phyloP scores from a whole-genome alignment of 2,113 vertebrate genomes.

The Heliornis fulica region DNA sequence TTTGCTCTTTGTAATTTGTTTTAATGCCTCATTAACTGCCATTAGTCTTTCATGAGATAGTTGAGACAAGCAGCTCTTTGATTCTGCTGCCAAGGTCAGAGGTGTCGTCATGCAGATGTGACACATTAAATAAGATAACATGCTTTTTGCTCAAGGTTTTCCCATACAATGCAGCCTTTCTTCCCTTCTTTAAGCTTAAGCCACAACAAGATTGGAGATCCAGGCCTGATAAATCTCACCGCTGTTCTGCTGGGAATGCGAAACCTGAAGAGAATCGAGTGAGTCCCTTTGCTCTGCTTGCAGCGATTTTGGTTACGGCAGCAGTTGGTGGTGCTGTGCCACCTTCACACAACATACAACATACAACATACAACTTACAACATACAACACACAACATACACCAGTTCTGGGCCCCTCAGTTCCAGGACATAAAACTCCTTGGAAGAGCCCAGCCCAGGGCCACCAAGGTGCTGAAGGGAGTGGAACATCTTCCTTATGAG shows the following conservation, averaged over 20 bases:
- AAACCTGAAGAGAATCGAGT: constrained; percentile 81
- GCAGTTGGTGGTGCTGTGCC: too few relatives aligned
- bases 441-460: too few relatives aligned
- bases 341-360: too few relatives aligned
- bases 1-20: not conserved
- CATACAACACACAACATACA: too few relatives aligned
- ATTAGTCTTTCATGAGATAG: not conserved
- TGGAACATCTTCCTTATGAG: too few relatives aligned
- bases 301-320: too few relatives aligned
- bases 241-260: constrained; percentile 72
- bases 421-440: too few relatives aligned
- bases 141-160: not conserved
- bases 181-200: constrained; percentile 75
- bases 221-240: constrained; percentile 73
- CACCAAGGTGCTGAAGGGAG: too few relatives aligned
- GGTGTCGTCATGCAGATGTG: not conserved
- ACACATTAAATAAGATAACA: not conserved
- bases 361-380: too few relatives aligned
- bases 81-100: not conserved
- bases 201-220: constrained; percentile 75
- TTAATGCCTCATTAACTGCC: not conserved
- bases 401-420: too few relatives aligned
- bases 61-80: not conserved
- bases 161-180: not conserved
- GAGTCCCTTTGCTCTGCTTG: constrained; percentile 22